Base-by-base conservation (phyloP, 2,113 vertebrate species). In the Zeus faber region DNA sequence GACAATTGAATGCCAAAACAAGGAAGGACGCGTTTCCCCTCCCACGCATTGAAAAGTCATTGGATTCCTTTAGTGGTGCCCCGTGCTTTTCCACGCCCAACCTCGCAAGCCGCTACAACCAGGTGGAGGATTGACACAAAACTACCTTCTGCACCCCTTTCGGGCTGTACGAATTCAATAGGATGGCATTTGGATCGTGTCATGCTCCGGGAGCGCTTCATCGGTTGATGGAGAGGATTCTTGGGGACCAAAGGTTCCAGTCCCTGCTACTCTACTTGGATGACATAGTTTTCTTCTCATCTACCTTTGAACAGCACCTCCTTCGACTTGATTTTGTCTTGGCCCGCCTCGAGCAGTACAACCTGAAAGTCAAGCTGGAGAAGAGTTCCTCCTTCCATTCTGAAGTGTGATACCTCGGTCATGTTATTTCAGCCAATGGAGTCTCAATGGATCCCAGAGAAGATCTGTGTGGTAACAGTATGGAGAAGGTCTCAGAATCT, bases 1-100 rank as follows among this genome's bases (percentile, higher is more conserved):
- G 52, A 4, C 44, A 37, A 13, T 8, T 63, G 2, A 49, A 63
- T 22, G 14, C 39, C 1, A 56, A 57, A 3, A 57, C 54, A 0
- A 27, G 58, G 1, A 48, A 48, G 26, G 46, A 48, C 16, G 46
- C 46, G n/a, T 27, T 25, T 25, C 45, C 45, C 1, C 24, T 48
- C 0, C 46, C 46, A 25, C 45, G 22, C 22, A 48, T 51, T 9
- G 25, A 35, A 14, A 13, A 48, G 45, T 48, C 45, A 2, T n/a
- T 48, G 21, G 45, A 48, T 20, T 5, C 45, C 21, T 6, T 48
- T 10, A n/a, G 3, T 6, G 46, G 46, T 2, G 46, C 46, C 1
- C 1, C 13, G 4, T 48, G 22, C 22, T 48, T 48, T 20, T 25
- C 22, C 4, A 48, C 23, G 2, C 23, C 26, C 5, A 23, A 48